A percentile compares a stretch with the other conserved stretches of the same genome.
These are phyloP conservation scores for Oryzaephilus surinamensis DNA, from an alignment of 1,140 invertebrate genomes.

Conservation along the genomic window DNA sequence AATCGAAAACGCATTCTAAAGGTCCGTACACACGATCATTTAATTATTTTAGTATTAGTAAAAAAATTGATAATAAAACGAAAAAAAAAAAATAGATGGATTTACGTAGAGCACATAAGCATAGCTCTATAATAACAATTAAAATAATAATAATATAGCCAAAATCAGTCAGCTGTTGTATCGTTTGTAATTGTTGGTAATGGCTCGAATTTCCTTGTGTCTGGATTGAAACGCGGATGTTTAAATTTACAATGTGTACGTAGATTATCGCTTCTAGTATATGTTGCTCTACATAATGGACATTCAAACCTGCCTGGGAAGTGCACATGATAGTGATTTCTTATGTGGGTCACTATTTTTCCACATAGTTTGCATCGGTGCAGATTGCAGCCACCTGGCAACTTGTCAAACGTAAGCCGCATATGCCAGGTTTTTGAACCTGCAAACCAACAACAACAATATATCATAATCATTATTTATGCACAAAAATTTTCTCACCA, in stretches of 20 bases:
- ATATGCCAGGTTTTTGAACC: constrained; percentile 86
- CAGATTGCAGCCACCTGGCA: constrained; percentile 77
- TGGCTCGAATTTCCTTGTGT: constrained; percentile 68
- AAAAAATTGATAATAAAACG: neutral
- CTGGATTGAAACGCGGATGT: constrained; percentile 66
- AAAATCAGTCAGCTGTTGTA: constrained; percentile 38
- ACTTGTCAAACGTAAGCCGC: constrained; percentile 80
- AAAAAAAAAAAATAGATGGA: neutral
- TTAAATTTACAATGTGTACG: constrained; percentile 82
- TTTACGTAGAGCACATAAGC: constrained; percentile 14
- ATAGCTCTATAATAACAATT: constrained; percentile 26
- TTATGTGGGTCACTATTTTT: constrained; percentile 83
- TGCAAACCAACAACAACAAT: constrained; percentile 58
- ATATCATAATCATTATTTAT: too few species aligned
- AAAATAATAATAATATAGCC: constrained; percentile 30
- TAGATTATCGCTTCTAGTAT: constrained; percentile 79
- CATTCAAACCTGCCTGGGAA: constrained; percentile 80
- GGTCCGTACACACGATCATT: too few species aligned
- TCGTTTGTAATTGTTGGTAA: constrained; percentile 31
- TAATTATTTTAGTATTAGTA: too few species aligned
- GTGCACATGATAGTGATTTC: constrained; percentile 84
- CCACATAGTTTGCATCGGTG: constrained; percentile 84
- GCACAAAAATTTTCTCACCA: neutral
- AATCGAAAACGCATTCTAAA: too few species aligned
- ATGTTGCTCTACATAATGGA: constrained; percentile 73